Conservation (phyloP, 1,140 invertebrate genomes). For the Aphelinus certus region DNA sequence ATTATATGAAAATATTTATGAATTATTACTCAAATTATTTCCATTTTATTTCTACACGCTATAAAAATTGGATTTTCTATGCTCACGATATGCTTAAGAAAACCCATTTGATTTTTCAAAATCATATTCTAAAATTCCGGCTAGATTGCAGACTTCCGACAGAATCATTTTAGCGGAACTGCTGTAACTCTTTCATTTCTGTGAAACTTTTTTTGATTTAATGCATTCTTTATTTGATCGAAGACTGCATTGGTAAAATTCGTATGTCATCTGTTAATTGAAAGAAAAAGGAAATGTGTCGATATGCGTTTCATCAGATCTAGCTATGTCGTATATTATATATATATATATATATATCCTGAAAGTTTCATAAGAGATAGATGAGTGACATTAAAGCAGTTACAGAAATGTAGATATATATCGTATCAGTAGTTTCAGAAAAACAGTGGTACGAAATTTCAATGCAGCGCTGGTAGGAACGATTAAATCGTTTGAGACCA, state of each 20-base stretch:
- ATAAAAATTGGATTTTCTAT: too few relatives aligned
- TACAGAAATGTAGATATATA: slow-evolving; percentile 6
- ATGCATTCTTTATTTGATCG: neutral
- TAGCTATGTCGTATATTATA: too few relatives aligned
- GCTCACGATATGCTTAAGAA: too few relatives aligned
- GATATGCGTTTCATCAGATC: slow-evolving; percentile 22
- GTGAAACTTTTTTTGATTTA: too few relatives aligned
- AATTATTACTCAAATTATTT: too few relatives aligned
- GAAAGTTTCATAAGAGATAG: slow-evolving; percentile 12
- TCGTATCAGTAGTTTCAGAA: neutral
- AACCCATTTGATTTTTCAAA: too few relatives aligned
- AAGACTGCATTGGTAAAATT: neutral
- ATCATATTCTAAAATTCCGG: too few relatives aligned
- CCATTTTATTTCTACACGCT: too few relatives aligned
- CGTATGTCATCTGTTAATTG: neutral
- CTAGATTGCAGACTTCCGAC: too few relatives aligned
- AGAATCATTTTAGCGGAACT: too few relatives aligned
- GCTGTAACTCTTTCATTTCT: too few relatives aligned
- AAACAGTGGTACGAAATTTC: slow-evolving; percentile 9
- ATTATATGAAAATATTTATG: neutral
- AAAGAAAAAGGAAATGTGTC: neutral
- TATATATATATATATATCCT: neutral
- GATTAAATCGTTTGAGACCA: slow-evolving; percentile 31
- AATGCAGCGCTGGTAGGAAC: slow-evolving; percentile 13
- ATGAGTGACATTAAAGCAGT: slow-evolving; percentile 15